Base-by-base conservation (phyloP, 1,140 invertebrate species). In the Notospermus geniculatus region DNA sequence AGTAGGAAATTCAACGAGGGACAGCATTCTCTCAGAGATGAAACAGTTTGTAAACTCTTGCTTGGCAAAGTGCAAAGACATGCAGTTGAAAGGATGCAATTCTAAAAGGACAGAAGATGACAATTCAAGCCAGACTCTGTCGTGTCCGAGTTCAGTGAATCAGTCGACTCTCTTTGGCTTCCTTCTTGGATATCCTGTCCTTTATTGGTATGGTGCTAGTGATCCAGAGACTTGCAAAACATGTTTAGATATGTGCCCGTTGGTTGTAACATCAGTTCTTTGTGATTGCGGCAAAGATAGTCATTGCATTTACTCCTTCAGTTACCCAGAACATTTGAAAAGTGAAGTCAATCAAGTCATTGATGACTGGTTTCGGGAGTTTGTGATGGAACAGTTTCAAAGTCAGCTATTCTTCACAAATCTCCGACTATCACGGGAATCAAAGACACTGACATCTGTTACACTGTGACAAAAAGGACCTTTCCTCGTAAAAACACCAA, bases 101-200 rank as follows among this genome's bases (percentile, higher is more conserved):
- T 43, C 19, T 43, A 11, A 19, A 43, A 43, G 39, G 39, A 19
- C 11, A 43, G 19, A 50, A n/a, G 46, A 9, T 19, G 5, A 50
- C 5, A 50, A 23, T 50, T 5, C 5, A 5, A n/a, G 4, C 4
- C 25, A 23, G n/a, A 7, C 46, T 19, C 19, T 50, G 4, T 27
- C 46, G n/a, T 50, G 19, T 27, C n/a, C 46, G n/a, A 27, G 19
- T 27, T 19, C n/a, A 50, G 9, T 27, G 5, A 50, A 50, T n/a
- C 46, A 27, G 9, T 50, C 46, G 9, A 50, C 46, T 5, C 9
- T 50, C 4, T 50, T 50, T 27, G 46, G 46, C 9, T 23, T 50
- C 19, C 5, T 50, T 19, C 46, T 50, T 23, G 46, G 46, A 50
- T 50, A 50, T 50, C 46, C 46, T 19, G 46, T 50, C 5, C 9